phyloP scores from a whole-genome alignment of 1,140 invertebrate species.

The Lucilia cuprina region DNA sequence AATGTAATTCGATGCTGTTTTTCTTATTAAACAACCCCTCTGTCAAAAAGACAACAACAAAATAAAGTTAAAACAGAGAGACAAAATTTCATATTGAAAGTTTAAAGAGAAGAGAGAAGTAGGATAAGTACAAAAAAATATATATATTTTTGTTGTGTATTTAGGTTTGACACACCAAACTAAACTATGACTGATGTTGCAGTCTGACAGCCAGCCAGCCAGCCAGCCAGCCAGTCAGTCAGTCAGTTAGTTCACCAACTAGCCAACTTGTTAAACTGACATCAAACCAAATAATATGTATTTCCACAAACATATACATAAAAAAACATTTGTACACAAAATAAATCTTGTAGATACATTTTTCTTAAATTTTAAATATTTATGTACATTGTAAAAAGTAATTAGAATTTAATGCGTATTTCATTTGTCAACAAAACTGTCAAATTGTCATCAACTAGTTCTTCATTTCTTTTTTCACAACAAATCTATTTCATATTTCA shows the following conservation, averaged over 20 bases:
- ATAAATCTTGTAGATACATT: too few relatives aligned
- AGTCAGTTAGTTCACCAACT: too few relatives aligned
- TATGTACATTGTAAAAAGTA: neutral
- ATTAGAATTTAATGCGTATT: neutral
- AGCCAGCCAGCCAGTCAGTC: neutral
- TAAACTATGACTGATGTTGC: neutral
- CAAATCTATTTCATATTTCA: neutral
- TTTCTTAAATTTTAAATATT: neutral
- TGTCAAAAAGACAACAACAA: neutral
- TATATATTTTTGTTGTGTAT: neutral
- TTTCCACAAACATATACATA: neutral
- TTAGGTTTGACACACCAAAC: neutral
- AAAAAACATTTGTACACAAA: neutral
- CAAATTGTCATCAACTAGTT: constrained; percentile 12
- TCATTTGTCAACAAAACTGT: constrained; percentile 14
- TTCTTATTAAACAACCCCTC: neutral
- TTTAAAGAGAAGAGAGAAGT: neutral
- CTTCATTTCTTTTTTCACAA: neutral
- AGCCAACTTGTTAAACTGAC: too few relatives aligned
- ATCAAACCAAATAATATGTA: too few relatives aligned
- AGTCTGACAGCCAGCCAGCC: neutral
- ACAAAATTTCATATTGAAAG: too few relatives aligned
- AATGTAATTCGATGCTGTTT: constrained; percentile 58
- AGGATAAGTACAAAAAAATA: neutral
- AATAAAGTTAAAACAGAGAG: neutral